phyloP scores from a whole-genome alignment of 2,797 vertebrate species.

The Sebastes nivosus region DNA sequence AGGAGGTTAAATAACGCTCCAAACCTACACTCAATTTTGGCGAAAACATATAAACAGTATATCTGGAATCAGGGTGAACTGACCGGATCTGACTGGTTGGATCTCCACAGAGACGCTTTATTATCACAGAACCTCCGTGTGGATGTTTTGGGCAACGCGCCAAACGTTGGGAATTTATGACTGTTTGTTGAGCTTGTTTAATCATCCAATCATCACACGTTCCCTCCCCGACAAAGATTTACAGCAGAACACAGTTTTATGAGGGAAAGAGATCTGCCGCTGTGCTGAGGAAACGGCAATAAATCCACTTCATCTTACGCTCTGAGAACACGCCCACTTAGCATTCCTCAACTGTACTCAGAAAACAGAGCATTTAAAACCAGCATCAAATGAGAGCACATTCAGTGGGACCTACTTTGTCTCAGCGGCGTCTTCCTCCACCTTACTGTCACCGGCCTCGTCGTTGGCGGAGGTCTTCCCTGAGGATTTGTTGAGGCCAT shows the following conservation, averaged over 20 bases:
- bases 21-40: no score
- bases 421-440: slow-evolving; percentile 28
- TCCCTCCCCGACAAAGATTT: not conserved
- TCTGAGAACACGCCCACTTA: not conserved
- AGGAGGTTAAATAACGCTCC: no score
- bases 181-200: slow-evolving; percentile 10
- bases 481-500: slow-evolving; percentile 79
- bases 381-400: not conserved
- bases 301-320: not conserved
- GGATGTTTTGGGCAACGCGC: not conserved
- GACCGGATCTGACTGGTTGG: not conserved
- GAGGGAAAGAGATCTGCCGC: not conserved
- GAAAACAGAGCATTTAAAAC: not conserved
- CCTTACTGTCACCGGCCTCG: slow-evolving; percentile 21
- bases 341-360: not conserved
- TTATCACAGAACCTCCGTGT: not conserved
- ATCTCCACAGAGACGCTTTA: not conserved
- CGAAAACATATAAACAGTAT: no score
- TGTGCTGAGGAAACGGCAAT: not conserved
- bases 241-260: slow-evolving; percentile 6
- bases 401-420: slow-evolving; percentile 37
- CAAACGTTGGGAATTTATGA: slow-evolving; percentile 10
- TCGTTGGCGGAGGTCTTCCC: slow-evolving; percentile 61
- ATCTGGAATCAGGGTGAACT: no score
- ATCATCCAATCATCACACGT: slow-evolving; percentile 11